These are phyloP conservation scores for Xylophagus ater DNA, from an alignment of 2,888 invertebrate genomes.

Conservation along the genomic window DNA sequence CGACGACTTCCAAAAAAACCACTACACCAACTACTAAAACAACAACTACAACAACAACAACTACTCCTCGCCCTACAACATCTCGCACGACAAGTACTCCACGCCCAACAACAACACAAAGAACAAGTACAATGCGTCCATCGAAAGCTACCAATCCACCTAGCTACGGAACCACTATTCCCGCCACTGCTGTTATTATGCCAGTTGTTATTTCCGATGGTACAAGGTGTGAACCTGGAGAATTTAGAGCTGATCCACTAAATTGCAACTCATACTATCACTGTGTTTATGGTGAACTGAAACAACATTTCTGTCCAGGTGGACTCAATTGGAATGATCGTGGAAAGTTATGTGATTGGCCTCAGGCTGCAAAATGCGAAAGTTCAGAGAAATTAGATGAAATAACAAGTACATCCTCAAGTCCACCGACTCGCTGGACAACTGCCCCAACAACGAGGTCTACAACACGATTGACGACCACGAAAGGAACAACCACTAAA, in stretches of 20 bases:
- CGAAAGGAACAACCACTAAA: conserved; percentile 25
- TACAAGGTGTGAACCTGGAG: conserved; percentile 41
- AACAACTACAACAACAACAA: conserved; percentile 24
- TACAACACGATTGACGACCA: conserved; percentile 29
- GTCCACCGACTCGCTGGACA: conserved; percentile 33
- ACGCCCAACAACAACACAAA: conserved; percentile 25
- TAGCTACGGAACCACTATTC: conserved; percentile 31
- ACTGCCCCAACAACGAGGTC: conserved; percentile 18
- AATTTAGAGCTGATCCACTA: conserved; percentile 48
- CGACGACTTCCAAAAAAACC: conserved; percentile 23
- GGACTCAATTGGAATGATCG: conserved; percentile 69
- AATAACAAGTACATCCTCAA: conserved; percentile 36
- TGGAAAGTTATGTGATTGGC: conserved; percentile 69
- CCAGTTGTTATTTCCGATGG: conserved; percentile 29
- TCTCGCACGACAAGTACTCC: conserved; percentile 22
- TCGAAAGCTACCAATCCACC: conserved; percentile 20
- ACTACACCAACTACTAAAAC: conserved; percentile 23
- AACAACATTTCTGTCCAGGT: conserved; percentile 63
- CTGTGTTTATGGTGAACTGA: conserved; percentile 61
- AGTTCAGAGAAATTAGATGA: conserved; percentile 31
- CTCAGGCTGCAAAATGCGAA: conserved; percentile 56
- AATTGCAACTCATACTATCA: conserved; percentile 68
- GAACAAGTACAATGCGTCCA: conserved; percentile 16
- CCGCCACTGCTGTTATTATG: conserved; percentile 40
- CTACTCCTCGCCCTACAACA: conserved; percentile 25